phyloP scores from a whole-genome alignment of 1,140 invertebrate genomes.

The Samia ricini region DNA sequence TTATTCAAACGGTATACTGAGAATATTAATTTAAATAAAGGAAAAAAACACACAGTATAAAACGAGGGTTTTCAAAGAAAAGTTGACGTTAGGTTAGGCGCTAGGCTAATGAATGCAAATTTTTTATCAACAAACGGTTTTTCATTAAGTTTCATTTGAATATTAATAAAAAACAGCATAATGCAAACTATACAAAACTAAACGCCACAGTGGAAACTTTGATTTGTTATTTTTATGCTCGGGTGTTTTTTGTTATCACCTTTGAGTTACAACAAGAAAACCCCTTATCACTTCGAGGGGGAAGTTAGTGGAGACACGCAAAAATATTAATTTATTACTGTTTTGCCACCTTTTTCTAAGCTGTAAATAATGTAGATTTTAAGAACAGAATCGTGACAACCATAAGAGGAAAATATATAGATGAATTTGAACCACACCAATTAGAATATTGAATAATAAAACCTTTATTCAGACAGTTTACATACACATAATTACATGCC shows the following conservation, averaged over 20 bases:
- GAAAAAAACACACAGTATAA: background rate
- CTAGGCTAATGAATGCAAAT: constrained; percentile 59
- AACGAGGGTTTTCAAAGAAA: background rate
- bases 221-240: background rate
- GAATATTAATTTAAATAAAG: too few relatives aligned
- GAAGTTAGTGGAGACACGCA: too few relatives aligned
- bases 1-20: background rate
- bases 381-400: too few relatives aligned
- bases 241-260: background rate
- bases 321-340: too few relatives aligned
- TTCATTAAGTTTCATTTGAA: constrained; percentile 41
- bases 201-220: background rate
- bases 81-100: constrained; percentile 2
- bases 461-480: too few relatives aligned
- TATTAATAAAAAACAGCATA: constrained; percentile 29
- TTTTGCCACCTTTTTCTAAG: too few relatives aligned
- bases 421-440: too few relatives aligned
- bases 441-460: too few relatives aligned
- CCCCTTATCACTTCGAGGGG: too few relatives aligned
- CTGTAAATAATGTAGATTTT: too few relatives aligned
- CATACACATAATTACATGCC: too few relatives aligned
- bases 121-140: constrained; percentile 51
- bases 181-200: background rate
- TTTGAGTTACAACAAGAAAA: background rate
- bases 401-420: too few relatives aligned